Evolutionary conservation across 2,113 vertebrate species (phyloP), one percentile per base, ranked within the genome.

Genomic region (Scomber colias): DNA sequence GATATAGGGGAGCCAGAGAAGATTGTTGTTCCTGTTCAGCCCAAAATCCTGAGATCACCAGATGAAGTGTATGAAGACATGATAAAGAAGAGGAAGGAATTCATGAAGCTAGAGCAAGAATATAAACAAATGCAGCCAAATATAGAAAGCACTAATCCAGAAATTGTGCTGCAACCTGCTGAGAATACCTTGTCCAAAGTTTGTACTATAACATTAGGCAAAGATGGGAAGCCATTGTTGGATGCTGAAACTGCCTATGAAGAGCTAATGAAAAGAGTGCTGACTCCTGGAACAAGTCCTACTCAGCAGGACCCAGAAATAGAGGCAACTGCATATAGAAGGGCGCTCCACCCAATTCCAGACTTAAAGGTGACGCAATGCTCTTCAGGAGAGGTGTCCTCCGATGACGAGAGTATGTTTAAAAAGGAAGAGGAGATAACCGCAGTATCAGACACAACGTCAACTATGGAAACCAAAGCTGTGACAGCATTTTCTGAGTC

Each of bases 311-410:
- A 87, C 44, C 85, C 94, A 60, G 93, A 81, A 62, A 27, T 77
- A 8, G 85, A 90, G 75, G 92, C 91, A 27, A 83, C 93, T 78
- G 92, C 93, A 50, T 91, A 89, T 50, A 95, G 93, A 91, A 95
- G 93, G 67, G 87, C 95, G 73, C 95, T 96, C 21, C 95, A 96
- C 56, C 96, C 97, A 62, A 99, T 99, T 84, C 98, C 98, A 81
- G 97, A 99, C 93, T 95, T 99, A 87, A 98, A 93, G 93, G 98
- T 99, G 90, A 99, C 98, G 5, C 97, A 99, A 67, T 98, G 99
- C 84, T 99, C 99, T 86, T 98, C 98, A 48, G 88, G 95, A 90
- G 98, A 99, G 91, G 77, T 95, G 64, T 97, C 97, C 87, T 96
- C 96, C 70, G 97, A 99, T 87, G 97, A 98, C 77, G 97, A 99